These are phyloP conservation scores for Hemiprocne comata DNA, from an alignment of 2,113 vertebrate genomes.

Conservation along the genomic window DNA sequence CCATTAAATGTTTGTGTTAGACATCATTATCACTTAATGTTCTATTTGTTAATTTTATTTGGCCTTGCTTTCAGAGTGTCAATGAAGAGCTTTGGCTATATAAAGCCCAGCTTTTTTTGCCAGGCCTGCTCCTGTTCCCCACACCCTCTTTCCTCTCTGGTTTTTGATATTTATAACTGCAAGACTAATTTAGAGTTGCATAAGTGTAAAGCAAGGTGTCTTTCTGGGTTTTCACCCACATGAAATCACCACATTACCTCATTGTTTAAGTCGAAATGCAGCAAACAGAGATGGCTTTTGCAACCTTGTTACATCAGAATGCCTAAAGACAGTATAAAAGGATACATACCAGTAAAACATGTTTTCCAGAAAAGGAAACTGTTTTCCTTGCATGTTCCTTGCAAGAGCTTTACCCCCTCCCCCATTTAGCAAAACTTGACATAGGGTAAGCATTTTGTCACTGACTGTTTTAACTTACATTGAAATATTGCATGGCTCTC, in stretches of 20 bases:
- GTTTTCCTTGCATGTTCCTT: not conserved
- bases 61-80: not conserved
- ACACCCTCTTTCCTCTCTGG: not conserved
- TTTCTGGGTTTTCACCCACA: not conserved
- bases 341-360: not conserved
- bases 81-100: not conserved
- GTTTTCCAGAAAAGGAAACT: not conserved
- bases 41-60: not conserved
- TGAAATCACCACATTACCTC: not conserved
- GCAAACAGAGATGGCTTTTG: not conserved
- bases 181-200: not conserved
- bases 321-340: not conserved
- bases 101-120: not conserved
- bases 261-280: not conserved
- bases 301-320: not conserved
- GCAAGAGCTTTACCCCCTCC: not conserved
- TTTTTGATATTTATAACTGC: not conserved
- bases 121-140: not conserved
- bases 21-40: not conserved
- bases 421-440: not conserved
- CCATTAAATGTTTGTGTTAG: not conserved
- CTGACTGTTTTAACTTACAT: not conserved
- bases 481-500: not conserved
- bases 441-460: not conserved
- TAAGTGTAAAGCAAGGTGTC: not conserved